These are phyloP conservation scores for Nasonovia ribisnigri DNA, from an alignment of 2,888 invertebrate species.

Conservation along the genomic window DNA sequence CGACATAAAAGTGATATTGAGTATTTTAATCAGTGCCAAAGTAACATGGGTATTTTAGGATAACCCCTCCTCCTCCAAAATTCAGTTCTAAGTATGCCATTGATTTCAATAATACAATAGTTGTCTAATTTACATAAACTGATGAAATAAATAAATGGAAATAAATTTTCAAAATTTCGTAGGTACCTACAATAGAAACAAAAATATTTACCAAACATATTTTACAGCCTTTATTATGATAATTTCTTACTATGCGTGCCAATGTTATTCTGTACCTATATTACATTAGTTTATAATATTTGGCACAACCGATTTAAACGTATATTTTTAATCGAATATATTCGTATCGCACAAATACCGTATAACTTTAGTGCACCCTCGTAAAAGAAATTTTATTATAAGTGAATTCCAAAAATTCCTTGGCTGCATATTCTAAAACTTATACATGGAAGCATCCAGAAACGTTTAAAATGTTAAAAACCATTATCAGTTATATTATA, in stretches of 20 bases:
- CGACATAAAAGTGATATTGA: neutral
- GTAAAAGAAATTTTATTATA: neutral
- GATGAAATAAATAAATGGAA: neutral
- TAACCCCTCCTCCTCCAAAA: too few relatives aligned
- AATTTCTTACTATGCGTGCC: neutral
- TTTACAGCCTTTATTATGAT: neutral
- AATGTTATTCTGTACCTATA: neutral
- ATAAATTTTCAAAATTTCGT: too few relatives aligned
- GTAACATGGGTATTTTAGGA: too few relatives aligned
- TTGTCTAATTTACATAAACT: neutral
- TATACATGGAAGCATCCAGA: neutral
- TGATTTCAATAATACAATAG: neutral
- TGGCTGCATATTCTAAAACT: neutral
- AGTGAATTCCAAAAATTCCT: neutral
- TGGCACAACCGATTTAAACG: neutral
- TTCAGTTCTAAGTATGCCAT: too few relatives aligned
- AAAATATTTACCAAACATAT: too few relatives aligned
- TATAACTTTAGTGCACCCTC: neutral
- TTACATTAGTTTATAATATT: neutral
- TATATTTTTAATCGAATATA: neutral
- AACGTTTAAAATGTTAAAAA: neutral
- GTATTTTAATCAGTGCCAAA: neutral
- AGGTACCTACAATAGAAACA: too few relatives aligned
- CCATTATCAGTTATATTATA: neutral
- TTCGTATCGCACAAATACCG: neutral